Evolutionary conservation across 2,888 invertebrate genomes (phyloP).

Genomic region (Caenorhabditis afra): DNA sequence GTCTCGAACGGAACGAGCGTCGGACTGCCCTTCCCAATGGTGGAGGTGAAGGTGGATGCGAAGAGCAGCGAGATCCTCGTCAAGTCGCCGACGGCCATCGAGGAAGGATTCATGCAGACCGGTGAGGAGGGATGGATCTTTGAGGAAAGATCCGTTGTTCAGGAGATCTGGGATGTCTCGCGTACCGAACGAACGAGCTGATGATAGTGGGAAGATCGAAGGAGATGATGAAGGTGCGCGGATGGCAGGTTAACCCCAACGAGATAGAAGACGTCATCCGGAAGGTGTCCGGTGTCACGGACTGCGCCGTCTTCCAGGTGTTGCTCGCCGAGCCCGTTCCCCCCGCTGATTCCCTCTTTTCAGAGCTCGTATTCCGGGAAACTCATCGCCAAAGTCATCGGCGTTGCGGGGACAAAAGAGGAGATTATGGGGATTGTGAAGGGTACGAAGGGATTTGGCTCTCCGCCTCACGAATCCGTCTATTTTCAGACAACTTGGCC

Average conservation of each 20-base stretch:
- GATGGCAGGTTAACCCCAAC: constrained; percentile 71
- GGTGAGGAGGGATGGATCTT: constrained; percentile 3
- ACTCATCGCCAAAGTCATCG: constrained; percentile 57
- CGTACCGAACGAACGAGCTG: constrained; percentile 47
- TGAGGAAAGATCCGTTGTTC: neutral
- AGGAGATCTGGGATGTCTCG: constrained; percentile 50
- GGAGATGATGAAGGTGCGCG: constrained; percentile 70
- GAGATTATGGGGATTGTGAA: constrained; percentile 51
- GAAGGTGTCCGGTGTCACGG: constrained; percentile 45
- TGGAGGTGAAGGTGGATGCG: constrained; percentile 49
- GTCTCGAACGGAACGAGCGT: constrained; percentile 41
- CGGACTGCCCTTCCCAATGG: constrained; percentile 67
- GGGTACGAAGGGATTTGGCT: constrained; percentile 30
- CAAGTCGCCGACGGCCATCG: constrained; percentile 55
- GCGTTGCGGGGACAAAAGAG: constrained; percentile 27
- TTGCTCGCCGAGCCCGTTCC: neutral
- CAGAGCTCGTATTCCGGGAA: constrained; percentile 12
- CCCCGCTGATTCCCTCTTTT: neutral
- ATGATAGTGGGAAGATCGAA: constrained; percentile 66
- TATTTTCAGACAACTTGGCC: constrained; percentile 62
- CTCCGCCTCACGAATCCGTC: neutral
- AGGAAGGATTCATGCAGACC: constrained; percentile 53
- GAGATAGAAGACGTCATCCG: constrained; percentile 65
- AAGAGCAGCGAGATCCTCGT: constrained; percentile 60
- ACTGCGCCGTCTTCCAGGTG: constrained; percentile 63